phyloP scores from a whole-genome alignment of 2,797 vertebrate species.

The Lithobates sylvaticus region DNA sequence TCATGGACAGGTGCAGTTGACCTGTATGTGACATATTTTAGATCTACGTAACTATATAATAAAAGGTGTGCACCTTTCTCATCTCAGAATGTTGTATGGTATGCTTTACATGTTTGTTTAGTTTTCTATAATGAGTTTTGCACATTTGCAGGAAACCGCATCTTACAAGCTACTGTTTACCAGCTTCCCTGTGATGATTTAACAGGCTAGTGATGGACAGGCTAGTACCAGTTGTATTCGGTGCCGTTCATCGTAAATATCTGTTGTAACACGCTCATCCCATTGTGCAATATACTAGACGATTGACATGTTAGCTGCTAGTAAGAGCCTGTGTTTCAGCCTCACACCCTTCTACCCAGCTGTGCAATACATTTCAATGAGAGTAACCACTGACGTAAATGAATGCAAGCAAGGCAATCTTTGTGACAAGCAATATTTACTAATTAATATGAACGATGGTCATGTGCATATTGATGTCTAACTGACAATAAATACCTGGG shows the following conservation, averaged over 20 bases:
- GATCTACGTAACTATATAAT: no score
- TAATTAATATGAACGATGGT: no score
- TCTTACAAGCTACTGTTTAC: no score
- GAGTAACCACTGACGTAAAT: not conserved
- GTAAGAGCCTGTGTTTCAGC: not conserved
- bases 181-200: no score
- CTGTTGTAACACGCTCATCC: not conserved
- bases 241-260: not conserved
- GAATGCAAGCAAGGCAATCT: not conserved
- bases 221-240: not conserved
- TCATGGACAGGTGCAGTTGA: no score
- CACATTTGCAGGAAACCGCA: no score
- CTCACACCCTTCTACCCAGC: not conserved
- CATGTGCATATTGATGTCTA: not conserved
- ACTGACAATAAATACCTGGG: not conserved
- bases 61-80: no score
- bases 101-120: no score
- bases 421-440: not conserved
- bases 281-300: not conserved
- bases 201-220: not conserved
- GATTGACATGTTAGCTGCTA: not conserved
- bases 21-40: no score
- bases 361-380: not conserved
- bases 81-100: no score
- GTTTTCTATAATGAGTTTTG: no score